Percentiles rank a stretch among this genome's conserved stretches.
Conservation (phyloP, 2,113 vertebrate species). For the Rousettus leschenaultii region DNA sequence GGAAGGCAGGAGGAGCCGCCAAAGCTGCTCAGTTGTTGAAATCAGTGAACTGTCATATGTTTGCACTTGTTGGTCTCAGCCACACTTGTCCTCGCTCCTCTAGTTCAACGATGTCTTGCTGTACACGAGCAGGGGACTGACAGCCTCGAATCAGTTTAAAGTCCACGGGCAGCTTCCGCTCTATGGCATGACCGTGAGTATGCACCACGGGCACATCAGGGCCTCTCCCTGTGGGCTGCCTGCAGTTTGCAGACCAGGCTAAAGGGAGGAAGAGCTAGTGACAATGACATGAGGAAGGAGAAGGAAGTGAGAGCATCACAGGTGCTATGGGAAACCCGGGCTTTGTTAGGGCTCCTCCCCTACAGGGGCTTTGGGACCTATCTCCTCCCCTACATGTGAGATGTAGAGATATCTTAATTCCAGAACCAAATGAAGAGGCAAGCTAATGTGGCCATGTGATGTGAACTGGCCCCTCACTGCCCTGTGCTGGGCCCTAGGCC, state of each 20-base stretch:
- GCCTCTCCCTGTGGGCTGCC: not conserved
- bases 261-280: not conserved
- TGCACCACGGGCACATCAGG: rapidly evolving
- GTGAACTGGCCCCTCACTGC: too few species aligned
- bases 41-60: rapidly evolving
- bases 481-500: too few species aligned
- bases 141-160: conserved; percentile 95
- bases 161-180: conserved; percentile 94
- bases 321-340: not conserved
- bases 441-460: rapidly evolving
- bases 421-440: not conserved
- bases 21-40: not conserved
- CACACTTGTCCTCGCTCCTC: conserved; percentile 43
- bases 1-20: not conserved
- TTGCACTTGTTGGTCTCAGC: not conserved
- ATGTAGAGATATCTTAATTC: rapidly evolving
- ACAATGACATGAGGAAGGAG: not conserved
- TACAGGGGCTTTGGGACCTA: not conserved
- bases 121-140: conserved; percentile 97
- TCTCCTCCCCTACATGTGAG: rapidly evolving
- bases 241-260: not conserved
- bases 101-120: conserved; percentile 95
- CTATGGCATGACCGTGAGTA: conserved; percentile 95
- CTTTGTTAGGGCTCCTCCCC: too few species aligned
- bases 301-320: not conserved